These are phyloP conservation scores for Agriopis leucophaearia DNA, from an alignment of 2,888 invertebrate genomes.

Conservation along the genomic window DNA sequence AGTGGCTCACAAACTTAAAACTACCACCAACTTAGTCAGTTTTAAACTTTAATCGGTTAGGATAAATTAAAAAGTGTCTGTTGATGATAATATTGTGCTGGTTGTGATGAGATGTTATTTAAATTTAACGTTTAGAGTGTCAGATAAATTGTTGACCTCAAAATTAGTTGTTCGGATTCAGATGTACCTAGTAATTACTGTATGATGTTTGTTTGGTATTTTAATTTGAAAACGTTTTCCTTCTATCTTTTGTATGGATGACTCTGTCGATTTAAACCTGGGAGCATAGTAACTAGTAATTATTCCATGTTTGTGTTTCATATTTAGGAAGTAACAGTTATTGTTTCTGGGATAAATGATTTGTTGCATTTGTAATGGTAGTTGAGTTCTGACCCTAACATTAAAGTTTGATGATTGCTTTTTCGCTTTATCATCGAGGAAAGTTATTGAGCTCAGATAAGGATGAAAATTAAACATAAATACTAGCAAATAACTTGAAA, in stretches of 20 bases:
- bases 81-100: slow-evolving; percentile 14
- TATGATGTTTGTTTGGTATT: slow-evolving; percentile 60
- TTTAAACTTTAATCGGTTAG: slow-evolving; percentile 43
- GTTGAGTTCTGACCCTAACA: neutral
- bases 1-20: slow-evolving; percentile 56
- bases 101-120: slow-evolving; percentile 38
- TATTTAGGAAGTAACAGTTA: slow-evolving; percentile 23
- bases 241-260: slow-evolving; percentile 52
- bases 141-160: slow-evolving; percentile 82
- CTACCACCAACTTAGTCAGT: slow-evolving; percentile 32
- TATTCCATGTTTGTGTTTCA: neutral
- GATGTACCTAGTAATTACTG: slow-evolving; percentile 77
- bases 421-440: slow-evolving; percentile 1
- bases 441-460: neutral
- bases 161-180: slow-evolving; percentile 80
- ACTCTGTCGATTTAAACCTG: slow-evolving; percentile 51
- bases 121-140: slow-evolving; percentile 72
- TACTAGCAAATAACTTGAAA: too few species aligned
- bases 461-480: too few species aligned
- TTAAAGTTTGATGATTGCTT: neutral
- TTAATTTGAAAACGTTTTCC: slow-evolving; percentile 67
- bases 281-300: slow-evolving; percentile 24
- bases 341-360: slow-evolving; percentile 10
- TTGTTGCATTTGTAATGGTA: neutral
- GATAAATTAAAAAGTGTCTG: slow-evolving; percentile 39